phyloP scores from a whole-genome alignment of 2,113 vertebrate genomes.

The Chunga burmeisteri region DNA sequence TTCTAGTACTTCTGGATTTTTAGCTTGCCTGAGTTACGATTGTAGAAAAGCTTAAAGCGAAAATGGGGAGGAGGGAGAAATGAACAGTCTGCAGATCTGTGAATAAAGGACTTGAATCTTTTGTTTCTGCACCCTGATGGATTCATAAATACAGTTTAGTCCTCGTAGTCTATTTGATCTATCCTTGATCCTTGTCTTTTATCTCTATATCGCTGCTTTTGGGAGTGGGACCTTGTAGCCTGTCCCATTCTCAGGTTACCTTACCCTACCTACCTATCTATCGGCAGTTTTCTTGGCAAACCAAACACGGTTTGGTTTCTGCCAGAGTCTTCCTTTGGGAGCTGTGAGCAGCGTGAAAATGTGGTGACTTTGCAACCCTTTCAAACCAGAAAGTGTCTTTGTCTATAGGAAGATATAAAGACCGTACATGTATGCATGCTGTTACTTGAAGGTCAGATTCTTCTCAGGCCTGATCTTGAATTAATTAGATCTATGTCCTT shows the following conservation, averaged over 20 bases:
- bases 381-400: not conserved
- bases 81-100: not conserved
- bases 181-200: not conserved
- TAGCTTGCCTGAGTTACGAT: not conserved
- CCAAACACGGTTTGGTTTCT: not conserved
- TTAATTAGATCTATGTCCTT: not conserved
- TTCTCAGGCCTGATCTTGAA: not conserved
- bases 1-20: not conserved
- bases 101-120: accelerated
- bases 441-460: not conserved
- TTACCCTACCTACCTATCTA: accelerated
- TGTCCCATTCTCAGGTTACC: not conserved
- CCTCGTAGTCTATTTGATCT: too few relatives aligned
- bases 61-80: not conserved
- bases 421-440: not conserved
- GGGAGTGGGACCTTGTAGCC: not conserved
- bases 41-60: not conserved
- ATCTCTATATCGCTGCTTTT: not conserved
- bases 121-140: not conserved
- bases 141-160: not conserved
- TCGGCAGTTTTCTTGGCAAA: not conserved
- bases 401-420: not conserved
- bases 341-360: not conserved
- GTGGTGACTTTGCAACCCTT: not conserved
- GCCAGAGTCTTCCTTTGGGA: not conserved